These are phyloP conservation scores for Luscinia luscinia DNA, from an alignment of 2,797 vertebrate species.

Conservation along the genomic window DNA sequence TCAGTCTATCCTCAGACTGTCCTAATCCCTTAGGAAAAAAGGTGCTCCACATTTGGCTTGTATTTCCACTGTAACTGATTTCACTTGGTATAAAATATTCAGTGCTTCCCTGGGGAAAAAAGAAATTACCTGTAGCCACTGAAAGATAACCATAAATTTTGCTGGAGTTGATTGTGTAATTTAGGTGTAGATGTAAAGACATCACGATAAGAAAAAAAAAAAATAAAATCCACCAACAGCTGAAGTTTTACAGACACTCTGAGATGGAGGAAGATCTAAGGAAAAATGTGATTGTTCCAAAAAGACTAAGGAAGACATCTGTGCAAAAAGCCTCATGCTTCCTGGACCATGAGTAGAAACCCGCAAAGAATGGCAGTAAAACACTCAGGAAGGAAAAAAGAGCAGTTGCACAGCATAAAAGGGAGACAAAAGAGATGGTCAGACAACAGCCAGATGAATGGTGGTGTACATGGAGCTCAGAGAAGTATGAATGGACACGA, in stretches of 20 bases:
- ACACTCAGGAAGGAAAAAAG: background rate
- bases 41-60: background rate
- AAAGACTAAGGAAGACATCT: background rate
- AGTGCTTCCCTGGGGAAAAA: background rate
- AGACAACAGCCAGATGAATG: background rate
- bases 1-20: background rate
- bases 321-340: background rate
- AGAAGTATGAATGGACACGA: background rate
- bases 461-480: background rate
- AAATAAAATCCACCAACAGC: background rate
- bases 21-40: background rate
- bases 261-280: background rate
- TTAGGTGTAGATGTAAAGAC: background rate
- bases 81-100: background rate
- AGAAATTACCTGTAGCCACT: background rate
- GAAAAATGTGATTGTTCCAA: background rate
- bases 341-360: background rate
- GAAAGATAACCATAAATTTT: background rate
- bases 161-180: background rate
- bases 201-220: background rate
- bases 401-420: background rate
- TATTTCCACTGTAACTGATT: background rate
- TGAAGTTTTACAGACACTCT: background rate
- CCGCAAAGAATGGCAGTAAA: background rate
- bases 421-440: background rate